A percentile compares a stretch with the other conserved stretches of the same genome.
phyloP scores from a whole-genome alignment of 2,888 invertebrate species.

The Cosmia pyralina region DNA sequence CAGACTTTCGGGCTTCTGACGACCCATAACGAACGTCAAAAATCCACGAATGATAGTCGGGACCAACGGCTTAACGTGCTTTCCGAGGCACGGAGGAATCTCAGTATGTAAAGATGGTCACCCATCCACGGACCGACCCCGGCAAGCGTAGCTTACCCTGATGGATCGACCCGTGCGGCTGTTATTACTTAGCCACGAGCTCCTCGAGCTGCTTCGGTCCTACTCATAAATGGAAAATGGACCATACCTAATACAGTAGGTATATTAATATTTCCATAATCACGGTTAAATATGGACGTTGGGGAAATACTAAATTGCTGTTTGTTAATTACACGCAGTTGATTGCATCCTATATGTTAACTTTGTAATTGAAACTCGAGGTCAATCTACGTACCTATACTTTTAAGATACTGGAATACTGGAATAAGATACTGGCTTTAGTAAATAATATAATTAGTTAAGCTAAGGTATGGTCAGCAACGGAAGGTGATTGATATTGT shows the following conservation, averaged over 20 bases:
- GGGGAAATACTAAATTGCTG: slow-evolving; percentile 18
- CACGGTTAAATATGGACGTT: not conserved
- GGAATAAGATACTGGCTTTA: not conserved
- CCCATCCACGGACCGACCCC: no score
- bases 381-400: not conserved
- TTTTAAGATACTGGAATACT: not conserved
- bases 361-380: not conserved
- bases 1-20: no score
- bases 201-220: no score
- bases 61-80: no score
- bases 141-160: no score
- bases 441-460: not conserved
- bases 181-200: no score
- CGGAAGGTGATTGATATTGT: not conserved
- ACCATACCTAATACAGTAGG: not conserved
- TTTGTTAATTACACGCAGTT: slow-evolving; percentile 8
- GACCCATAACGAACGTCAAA: no score
- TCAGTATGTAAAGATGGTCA: no score
- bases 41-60: no score
- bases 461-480: no score
- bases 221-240: not conserved
- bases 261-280: not conserved
- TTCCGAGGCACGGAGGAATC: no score
- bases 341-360: not conserved
- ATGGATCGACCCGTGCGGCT: no score